phyloP scores from a whole-genome alignment of 2,888 invertebrate genomes.

The Listrodromus nycthemerus region DNA sequence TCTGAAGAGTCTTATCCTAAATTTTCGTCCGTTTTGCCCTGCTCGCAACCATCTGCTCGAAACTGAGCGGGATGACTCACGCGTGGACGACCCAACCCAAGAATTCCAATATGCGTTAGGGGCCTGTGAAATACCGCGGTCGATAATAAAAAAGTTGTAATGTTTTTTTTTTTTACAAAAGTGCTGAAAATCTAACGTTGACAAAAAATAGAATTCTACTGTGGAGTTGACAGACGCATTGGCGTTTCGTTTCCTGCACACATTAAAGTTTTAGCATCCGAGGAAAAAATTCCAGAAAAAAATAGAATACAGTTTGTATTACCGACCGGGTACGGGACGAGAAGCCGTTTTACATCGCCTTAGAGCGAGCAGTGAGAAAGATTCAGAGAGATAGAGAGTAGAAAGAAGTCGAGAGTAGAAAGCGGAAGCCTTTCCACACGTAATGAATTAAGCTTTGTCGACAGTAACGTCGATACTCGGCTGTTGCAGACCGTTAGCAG shows the following conservation, averaged over 20 bases:
- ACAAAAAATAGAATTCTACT: neutral
- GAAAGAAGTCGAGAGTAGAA: slow-evolving; percentile 1
- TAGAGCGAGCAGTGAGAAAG: slow-evolving; percentile 18
- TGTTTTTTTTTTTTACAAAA: neutral
- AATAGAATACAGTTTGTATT: neutral
- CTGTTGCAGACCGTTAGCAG: slow-evolving; percentile 48
- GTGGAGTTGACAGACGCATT: neutral
- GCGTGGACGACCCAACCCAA: slow-evolving; percentile 35
- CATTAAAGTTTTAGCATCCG: neutral
- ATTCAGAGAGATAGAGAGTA: neutral
- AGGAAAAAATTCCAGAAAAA: neutral
- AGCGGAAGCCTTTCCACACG: slow-evolving; percentile 46
- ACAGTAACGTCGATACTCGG: slow-evolving; percentile 65
- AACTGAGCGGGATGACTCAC: neutral
- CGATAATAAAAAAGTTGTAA: slow-evolving; percentile 2
- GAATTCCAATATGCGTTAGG: slow-evolving; percentile 43
- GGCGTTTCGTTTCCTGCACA: neutral
- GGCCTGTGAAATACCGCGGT: neutral
- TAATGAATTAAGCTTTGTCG: slow-evolving; percentile 65
- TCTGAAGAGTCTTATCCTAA: neutral
- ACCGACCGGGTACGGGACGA: neutral
- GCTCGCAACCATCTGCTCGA: neutral
- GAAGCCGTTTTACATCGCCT: neutral
- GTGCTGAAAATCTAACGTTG: neutral
- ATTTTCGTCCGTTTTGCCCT: neutral